Percentiles rank a stretch among this genome's conserved stretches.
Conservation (phyloP, 2,113 vertebrate species). For the Rattus norvegicus region GRCr8 NC_086022.1:143048501-143049000, state of each 20-base stretch:
- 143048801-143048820: too few species aligned
- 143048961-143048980: background rate
- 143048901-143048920: background rate
- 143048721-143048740: rapidly evolving
- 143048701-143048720: too few species aligned
- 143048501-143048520: rapidly evolving
- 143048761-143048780: rapidly evolving
- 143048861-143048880: background rate
- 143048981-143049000: background rate
- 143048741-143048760: background rate
- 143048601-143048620: too few species aligned
- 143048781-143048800: too few species aligned
- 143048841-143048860: background rate
- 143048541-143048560: background rate
- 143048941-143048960: background rate
- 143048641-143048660: background rate
- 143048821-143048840: background rate
- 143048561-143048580: background rate
- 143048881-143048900: background rate
- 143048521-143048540: background rate
- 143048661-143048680: too few species aligned
- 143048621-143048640: background rate
- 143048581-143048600: background rate
- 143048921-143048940: too few species aligned
- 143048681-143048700: rapidly evolving